Evolutionary conservation across 2,113 vertebrate genomes (phyloP), one percentile per base, ranked within the genome.

Genomic region (Cololabis saira): DNA sequence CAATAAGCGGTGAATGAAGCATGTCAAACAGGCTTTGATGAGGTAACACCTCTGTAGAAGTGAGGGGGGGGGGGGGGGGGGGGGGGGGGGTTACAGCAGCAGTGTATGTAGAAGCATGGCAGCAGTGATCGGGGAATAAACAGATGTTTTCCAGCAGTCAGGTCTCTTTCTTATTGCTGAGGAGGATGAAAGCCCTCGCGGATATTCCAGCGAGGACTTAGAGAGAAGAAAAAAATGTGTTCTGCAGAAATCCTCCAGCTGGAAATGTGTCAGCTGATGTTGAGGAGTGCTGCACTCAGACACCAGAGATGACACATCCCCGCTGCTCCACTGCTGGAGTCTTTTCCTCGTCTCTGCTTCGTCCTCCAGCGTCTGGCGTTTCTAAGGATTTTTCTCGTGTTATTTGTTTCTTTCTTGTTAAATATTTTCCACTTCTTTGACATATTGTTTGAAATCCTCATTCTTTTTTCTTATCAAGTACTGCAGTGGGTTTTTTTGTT

Each of bases 1-100:
- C 83, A 71, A 71, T 78, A 69, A 83, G 27, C 3, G 40, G 7
- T 15, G 58, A 82, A 63, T 21, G 67, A 74, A 57, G 65, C 72
- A 42, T 58, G 33, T 66, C 69, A 69, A 53, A 61, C 44, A 58
- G 1, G 5, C 73, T 64, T 21, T 73, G 58, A 68, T 57, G 61
- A 72, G 61, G 50, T 45, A 40, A 77, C 48, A 41, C 41, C 43
- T 19, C 10, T 72, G 61, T 65, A 61, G 67, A 51, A 18, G 61
- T 18, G 12, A 2, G 27, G 30, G n/a, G 10, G 16, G 58, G 18
- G 21, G 19, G 44, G 14, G 30, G 30, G 3, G 30, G 42, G 11
- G 17, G 3, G 1, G 12, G 30, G 45, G 17, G 24, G 13, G 47
- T 11, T 40, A 50, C 13, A 49, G 33, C 4, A 14, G 47, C 14